phyloP scores from a whole-genome alignment of 2,888 invertebrate genomes.

The Hofmannophila pseudospretella region DNA sequence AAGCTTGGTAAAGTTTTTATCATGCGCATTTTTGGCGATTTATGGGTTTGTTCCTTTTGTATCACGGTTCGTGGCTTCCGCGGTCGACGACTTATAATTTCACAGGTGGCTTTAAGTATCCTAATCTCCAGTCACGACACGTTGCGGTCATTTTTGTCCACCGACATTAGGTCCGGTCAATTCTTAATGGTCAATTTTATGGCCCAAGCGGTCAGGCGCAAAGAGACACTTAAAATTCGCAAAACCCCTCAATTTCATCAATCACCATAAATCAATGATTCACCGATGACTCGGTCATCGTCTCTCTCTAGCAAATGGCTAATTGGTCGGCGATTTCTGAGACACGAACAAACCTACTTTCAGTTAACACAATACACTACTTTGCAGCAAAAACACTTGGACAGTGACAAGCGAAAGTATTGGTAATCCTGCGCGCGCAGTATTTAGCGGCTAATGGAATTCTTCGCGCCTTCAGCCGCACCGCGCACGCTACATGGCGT shows the following conservation, averaged over 20 bases:
- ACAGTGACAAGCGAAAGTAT: constrained; percentile 51
- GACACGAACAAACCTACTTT: constrained; percentile 22
- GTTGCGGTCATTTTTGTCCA: not conserved
- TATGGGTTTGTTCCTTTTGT: not conserved
- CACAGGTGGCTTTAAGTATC: not conserved
- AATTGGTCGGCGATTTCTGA: constrained; percentile 23
- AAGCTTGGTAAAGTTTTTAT: too few relatives aligned
- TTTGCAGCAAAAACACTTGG: constrained; percentile 27
- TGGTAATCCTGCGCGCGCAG: constrained; percentile 27
- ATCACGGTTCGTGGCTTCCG: not conserved
- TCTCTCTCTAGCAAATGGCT: constrained; percentile 20
- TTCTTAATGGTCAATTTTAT: constrained; percentile 1
- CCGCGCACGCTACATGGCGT: constrained; percentile 57
- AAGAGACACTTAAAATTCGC: constrained; percentile 23
- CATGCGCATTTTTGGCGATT: too few relatives aligned
- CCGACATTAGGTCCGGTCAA: not conserved
- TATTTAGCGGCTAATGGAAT: constrained; percentile 41
- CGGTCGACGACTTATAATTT: not conserved
- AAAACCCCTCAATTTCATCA: constrained; percentile 22
- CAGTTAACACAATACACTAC: constrained; percentile 24
- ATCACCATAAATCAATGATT: constrained; percentile 36
- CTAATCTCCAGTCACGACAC: not conserved
- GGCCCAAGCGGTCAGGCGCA: not conserved
- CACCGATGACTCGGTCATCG: constrained; percentile 29
- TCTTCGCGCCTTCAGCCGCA: too few relatives aligned